These are phyloP conservation scores for Choloepus hoffmanni DNA, from an alignment of 2,113 vertebrate species.

Conservation along the genomic window DNA sequence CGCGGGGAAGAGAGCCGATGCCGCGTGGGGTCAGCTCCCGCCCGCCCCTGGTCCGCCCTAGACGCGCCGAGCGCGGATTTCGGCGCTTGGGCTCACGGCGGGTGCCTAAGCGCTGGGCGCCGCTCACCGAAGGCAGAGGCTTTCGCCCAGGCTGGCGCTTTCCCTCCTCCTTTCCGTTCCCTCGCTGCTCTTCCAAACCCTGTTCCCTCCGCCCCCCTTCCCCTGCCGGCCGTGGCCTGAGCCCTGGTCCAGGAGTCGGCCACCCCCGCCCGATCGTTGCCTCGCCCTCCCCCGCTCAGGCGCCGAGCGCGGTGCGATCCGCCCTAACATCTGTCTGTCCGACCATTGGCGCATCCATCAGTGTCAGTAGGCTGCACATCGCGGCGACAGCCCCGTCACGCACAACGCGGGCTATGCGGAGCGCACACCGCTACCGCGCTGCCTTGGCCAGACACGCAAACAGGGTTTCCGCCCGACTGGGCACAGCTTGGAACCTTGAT, in stretches of 20 bases:
- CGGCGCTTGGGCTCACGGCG: conserved; percentile 71
- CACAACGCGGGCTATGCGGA: conserved; percentile 80
- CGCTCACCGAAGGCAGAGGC: conserved; percentile 85
- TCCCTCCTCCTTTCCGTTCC: background rate
- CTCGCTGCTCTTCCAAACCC: background rate
- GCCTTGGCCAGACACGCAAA: background rate
- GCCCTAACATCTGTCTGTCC: conserved; percentile 99
- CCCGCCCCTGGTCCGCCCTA: background rate
- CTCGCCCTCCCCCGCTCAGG: conserved; percentile 84
- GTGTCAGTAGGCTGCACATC: conserved; percentile 91
- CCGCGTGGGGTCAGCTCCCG: conserved; percentile 10
- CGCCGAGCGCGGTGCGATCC: conserved; percentile 92
- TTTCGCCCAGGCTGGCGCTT: conserved; percentile 83
- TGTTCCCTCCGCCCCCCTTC: background rate
- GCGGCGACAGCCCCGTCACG: conserved; percentile 87
- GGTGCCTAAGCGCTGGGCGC: conserved; percentile 70
- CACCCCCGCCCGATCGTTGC: background rate
- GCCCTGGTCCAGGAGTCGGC: background rate
- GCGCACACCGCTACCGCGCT: conserved; percentile 54
- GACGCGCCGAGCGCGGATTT: conserved; percentile 46
- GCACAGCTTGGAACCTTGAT: conserved; percentile 24
- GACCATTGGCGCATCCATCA: conserved; percentile 97
- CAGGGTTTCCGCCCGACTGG: conserved; percentile 1
- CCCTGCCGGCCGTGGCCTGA: background rate
- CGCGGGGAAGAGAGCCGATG: background rate